Base-by-base conservation (phyloP, 1,140 invertebrate species). In the Hermetia illucens region DNA sequence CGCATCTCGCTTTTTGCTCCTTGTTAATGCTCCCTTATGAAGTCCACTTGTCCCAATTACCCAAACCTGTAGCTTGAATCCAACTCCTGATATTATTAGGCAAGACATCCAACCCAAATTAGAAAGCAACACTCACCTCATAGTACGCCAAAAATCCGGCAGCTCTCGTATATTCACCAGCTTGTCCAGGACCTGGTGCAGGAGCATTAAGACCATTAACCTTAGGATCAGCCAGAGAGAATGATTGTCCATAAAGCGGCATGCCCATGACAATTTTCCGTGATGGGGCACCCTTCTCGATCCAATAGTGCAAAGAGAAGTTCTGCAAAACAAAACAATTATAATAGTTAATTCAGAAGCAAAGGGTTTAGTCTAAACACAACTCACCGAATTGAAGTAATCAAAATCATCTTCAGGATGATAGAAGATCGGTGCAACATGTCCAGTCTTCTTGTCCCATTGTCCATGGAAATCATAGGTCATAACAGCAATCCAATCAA, bases 401-500 rank as follows among this genome's bases (percentile, higher is more conserved):
- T 72, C 70, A 27, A 83, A 78, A 36, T 79, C 77, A 51, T 85
- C 82, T 35, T 84, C 74, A 5, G 79, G 74, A 48, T 88, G 80
- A 46, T 81, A 74, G 46, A 79, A 88, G 19, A 90, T 56, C 0
- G 87, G 86, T 1, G 85, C 81, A 2, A 89, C 77, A 49, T 91
- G 86, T 2, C 88, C 87, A 22, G 86, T 90, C 54, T 79, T 79
- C 48, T 84, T 87, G 45, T 90, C 86, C 86, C 86, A 91, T 45
- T 87, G 82, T 0, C 87, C 87, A 44, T 90, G 85, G 57, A 75
- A 90, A 50, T 90, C 86, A 44, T 90, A 91, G 0, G 82, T 78
- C 87, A 90, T 90, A 0, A 92, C 79, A 13, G 79, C 79, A 18
- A 77, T 73, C 82, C 86, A 91, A 52, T 92, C 87, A n/a, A 91